Base-by-base conservation (phyloP, 1,140 invertebrate genomes). In the Gerris buenoi region DNA sequence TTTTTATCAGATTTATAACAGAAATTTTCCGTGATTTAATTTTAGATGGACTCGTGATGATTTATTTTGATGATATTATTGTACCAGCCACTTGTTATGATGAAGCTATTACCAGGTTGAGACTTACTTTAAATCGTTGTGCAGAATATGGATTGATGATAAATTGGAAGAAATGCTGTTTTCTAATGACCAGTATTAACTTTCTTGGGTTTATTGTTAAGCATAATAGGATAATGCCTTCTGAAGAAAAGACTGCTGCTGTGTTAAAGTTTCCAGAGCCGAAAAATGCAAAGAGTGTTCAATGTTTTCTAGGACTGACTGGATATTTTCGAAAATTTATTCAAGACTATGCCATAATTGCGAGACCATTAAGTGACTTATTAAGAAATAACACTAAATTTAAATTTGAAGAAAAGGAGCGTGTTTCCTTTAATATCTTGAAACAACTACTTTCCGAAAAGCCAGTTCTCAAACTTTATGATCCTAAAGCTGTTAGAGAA, bases 301-400 rank as follows among this genome's bases (percentile, higher is more conserved):
- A 46, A 46, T 10, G 70, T 25, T 77, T 77, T 67, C 59, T 77
- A 13, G 76, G 76, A 0, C 68, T 78, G 28, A 29, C 69, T 0
- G 72, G 71, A 1, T 79, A 72, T 67, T 79, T 77, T 62, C 68
- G 77, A 1, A 68, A 73, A 14, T 79, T 78, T 62, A 73, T 78
- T 27, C 69, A 69, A 0, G 65, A 75, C 27, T 73, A 75, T 46
- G 33, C 33, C 18, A 46, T 46, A 18, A 46, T 46, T 10, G 33
- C 33, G 5, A 46, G 33, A n/a, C n/a, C n/a, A n/a, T n/a, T n/a
- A n/a, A 10, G 33, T 46, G 33, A 46, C 33, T 46, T 46, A 18
- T 10, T 10, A 46, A 5, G 33, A 10, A 46, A 46, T 14, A 67
- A 75, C 0, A 26, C 60, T 10, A 22, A 5, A 0, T 1, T 2